Conservation (phyloP, 2,888 invertebrate species). For the Drosophila robusta region DNA sequence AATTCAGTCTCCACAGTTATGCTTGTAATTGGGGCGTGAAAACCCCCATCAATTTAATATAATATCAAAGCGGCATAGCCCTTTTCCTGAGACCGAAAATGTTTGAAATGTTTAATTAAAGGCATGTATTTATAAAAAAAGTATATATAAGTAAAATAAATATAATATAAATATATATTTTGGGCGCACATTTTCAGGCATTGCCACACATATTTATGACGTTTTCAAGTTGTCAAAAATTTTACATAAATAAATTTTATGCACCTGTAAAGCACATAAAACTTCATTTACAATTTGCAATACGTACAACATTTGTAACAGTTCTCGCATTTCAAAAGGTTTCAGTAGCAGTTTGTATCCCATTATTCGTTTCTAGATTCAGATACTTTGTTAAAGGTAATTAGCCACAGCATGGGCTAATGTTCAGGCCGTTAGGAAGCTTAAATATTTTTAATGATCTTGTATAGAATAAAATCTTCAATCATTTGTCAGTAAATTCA, state of each 20-base stretch:
- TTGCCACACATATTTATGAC: conserved; percentile 39
- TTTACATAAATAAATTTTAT: conserved; percentile 37
- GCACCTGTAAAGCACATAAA: conserved; percentile 13
- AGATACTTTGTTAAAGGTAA: conserved; percentile 19
- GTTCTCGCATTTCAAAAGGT: conserved; percentile 12
- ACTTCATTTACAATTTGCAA: conserved; percentile 44
- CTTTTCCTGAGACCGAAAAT: conserved; percentile 13
- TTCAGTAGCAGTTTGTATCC: background rate
- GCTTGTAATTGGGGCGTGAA: conserved; percentile 63
- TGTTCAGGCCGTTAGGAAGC: background rate
- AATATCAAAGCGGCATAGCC: conserved; percentile 30
- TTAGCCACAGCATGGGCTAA: background rate
- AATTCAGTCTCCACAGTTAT: conserved; percentile 23
- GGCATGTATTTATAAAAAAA: conserved; percentile 13
- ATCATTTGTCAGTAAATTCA: conserved; percentile 44
- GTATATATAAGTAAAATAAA: conserved; percentile 18
- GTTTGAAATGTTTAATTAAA: conserved; percentile 6
- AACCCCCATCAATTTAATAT: conserved; percentile 64
- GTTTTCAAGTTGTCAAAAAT: conserved; percentile 29
- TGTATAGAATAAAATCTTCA: conserved; percentile 12
- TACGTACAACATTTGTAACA: conserved; percentile 37
- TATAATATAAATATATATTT: no score
- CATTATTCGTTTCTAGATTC: background rate
- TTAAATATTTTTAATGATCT: conserved; percentile 23
- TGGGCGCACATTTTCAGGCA: background rate